Evolutionary conservation across 2,888 invertebrate species (phyloP).

Genomic region (Melinopterus prodromus): DNA sequence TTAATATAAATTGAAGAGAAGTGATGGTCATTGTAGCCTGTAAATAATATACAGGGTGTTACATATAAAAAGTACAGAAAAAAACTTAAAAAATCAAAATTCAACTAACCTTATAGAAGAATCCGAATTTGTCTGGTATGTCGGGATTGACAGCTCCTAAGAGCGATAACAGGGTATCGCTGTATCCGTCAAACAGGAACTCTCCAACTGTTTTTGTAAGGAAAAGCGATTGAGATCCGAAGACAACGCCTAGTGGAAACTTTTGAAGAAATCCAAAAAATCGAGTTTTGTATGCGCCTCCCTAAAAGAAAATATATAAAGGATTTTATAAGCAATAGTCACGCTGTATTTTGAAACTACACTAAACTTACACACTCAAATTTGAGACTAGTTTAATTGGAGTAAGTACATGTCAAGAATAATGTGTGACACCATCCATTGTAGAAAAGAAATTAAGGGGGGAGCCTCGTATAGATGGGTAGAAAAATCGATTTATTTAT

Average conservation of each 20-base stretch:
- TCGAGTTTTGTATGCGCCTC: constrained; percentile 66
- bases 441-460: too few species aligned
- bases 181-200: constrained; percentile 82
- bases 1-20: too few species aligned
- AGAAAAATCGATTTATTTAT: too few species aligned
- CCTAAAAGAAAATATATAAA: constrained; percentile 62
- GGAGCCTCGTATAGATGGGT: too few species aligned
- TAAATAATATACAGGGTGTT: too few species aligned
- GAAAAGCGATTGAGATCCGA: constrained; percentile 65
- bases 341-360: too few species aligned
- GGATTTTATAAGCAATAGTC: too few species aligned
- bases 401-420: too few species aligned
- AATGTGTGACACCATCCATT: too few species aligned
- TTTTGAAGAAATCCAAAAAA: constrained; percentile 60
- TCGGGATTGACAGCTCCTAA: constrained; percentile 58
- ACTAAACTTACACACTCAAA: too few species aligned
- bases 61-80: neutral
- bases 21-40: too few species aligned
- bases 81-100: constrained; percentile 29
- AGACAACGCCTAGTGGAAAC: constrained; percentile 42
- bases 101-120: constrained; percentile 62
- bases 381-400: too few species aligned
- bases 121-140: constrained; percentile 32
- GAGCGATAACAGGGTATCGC: constrained; percentile 74
- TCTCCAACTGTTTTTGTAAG: constrained; percentile 73